These are phyloP conservation scores for Apteryx owenii DNA, from an alignment of 2,113 vertebrate species.

Conservation along the genomic window DNA sequence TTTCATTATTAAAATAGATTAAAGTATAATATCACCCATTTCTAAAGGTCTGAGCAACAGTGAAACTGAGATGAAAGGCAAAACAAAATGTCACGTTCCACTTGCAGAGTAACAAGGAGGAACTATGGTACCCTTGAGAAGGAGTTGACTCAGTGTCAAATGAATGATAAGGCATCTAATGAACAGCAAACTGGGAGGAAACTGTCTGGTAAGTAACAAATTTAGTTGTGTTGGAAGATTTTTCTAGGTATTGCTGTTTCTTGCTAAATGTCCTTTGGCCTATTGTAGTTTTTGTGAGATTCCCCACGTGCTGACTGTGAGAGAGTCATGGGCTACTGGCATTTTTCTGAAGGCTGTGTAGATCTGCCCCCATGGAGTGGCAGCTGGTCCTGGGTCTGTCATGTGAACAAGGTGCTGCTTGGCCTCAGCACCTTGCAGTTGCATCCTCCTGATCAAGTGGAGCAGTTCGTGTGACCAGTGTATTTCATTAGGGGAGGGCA, in stretches of 20 bases:
- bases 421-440: neutral
- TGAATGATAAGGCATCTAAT: neutral
- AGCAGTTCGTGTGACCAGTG: neutral
- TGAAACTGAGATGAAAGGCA: constrained; percentile 42
- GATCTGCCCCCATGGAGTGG: neutral
- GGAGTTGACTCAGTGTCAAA: neutral
- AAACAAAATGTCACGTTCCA: constrained; percentile 61
- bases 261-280: neutral
- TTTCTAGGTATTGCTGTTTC: neutral
- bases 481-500: neutral
- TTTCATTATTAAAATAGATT: constrained; percentile 30
- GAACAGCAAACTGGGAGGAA: neutral
- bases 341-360: fast-evolving
- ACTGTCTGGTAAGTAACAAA: neutral
- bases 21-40: neutral
- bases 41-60: constrained; percentile 62
- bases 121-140: constrained; percentile 16
- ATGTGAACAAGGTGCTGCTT: fast-evolving
- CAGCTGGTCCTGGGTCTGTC: neutral
- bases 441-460: fast-evolving
- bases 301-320: fast-evolving
- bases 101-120: neutral
- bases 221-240: fast-evolving
- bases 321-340: neutral
- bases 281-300: neutral